Evolutionary conservation across 2,113 vertebrate species (phyloP).

Genomic region (Choloepus hoffmanni): DNA sequence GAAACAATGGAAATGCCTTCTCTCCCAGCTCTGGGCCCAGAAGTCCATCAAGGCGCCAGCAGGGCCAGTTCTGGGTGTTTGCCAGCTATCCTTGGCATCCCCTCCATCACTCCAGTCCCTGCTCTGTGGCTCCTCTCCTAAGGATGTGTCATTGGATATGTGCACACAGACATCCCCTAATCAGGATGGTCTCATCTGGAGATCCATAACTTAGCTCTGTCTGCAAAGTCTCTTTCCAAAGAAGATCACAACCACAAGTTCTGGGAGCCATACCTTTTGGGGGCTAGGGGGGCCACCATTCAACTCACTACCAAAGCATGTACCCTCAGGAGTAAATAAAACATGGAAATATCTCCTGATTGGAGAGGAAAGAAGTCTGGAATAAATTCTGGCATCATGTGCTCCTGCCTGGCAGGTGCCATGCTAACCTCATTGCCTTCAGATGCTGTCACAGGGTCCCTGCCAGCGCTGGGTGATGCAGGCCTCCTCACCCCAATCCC

Average conservation of each 20-base stretch:
- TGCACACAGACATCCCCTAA: no score
- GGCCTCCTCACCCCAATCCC: accelerated
- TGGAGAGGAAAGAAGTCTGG: not conserved
- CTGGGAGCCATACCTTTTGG: no score
- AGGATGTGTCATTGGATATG: not conserved
- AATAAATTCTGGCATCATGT: accelerated
- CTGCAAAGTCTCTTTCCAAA: not conserved
- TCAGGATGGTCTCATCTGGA: not conserved
- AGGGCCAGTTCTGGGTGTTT: not conserved
- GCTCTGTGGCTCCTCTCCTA: not conserved
- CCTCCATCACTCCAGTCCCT: not conserved
- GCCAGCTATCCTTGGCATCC: no score
- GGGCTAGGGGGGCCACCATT: not conserved
- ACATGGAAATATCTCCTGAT: not conserved
- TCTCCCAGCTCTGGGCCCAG: not conserved
- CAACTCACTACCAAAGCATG: not conserved
- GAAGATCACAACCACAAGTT: not conserved
- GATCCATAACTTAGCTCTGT: not conserved
- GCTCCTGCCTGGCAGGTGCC: accelerated
- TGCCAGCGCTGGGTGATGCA: not conserved
- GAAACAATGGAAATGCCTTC: not conserved
- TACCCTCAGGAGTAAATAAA: not conserved
- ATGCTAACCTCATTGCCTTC: not conserved
- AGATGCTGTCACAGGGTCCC: not conserved
- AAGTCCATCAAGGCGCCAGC: not conserved